Conservation (phyloP, 2,888 invertebrate genomes). For the Vesta saturnalis region DNA sequence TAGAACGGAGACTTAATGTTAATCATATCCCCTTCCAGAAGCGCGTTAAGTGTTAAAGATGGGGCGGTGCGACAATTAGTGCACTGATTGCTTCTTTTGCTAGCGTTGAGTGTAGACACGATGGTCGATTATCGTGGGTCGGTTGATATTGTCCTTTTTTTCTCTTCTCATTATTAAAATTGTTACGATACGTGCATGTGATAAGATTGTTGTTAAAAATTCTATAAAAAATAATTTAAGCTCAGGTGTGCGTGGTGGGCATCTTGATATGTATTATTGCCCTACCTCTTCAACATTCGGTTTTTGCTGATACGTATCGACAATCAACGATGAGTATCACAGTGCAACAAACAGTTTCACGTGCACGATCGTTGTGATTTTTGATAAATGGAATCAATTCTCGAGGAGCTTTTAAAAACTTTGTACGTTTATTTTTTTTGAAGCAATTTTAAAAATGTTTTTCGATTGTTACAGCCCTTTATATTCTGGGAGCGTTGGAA, state of each 20-base stretch:
- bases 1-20: background rate
- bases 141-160: conserved; percentile 17
- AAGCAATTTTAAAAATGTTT: conserved; percentile 2
- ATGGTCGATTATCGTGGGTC: conserved; percentile 32
- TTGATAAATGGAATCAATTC: conserved; percentile 25
- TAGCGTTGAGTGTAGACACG: conserved; percentile 21
- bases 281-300: conserved; percentile 3
- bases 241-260: conserved; percentile 19
- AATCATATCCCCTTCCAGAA: conserved; percentile 38
- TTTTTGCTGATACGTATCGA: conserved; percentile 18
- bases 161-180: background rate
- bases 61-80: conserved; percentile 41
- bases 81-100: conserved; percentile 32
- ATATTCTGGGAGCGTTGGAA: conserved; percentile 52
- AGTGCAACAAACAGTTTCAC: conserved; percentile 18
- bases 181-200: conserved; percentile 22
- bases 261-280: conserved; percentile 2
- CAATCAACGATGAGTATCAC: conserved; percentile 22
- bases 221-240: background rate
- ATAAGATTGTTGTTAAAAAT: conserved; percentile 3
- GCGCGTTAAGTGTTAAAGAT: conserved; percentile 38
- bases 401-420: conserved; percentile 21
- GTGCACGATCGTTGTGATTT: conserved; percentile 22
- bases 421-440: conserved; percentile 7
- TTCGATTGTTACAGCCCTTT: conserved; percentile 53